Evolutionary conservation across 2,888 invertebrate species (phyloP).

Genomic region (Nephrotoma appendiculata): DNA sequence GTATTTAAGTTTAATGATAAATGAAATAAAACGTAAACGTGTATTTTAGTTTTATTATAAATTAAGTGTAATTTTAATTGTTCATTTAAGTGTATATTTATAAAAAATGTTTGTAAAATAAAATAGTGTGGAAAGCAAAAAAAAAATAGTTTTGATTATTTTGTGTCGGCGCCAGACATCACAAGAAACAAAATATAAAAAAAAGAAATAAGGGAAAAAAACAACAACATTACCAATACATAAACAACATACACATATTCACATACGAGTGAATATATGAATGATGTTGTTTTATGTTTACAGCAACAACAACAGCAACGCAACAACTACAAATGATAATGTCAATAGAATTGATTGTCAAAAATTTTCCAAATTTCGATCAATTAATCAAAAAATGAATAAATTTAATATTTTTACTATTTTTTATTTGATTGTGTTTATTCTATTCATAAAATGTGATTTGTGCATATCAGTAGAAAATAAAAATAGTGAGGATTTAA

Average conservation of each 20-base stretch:
- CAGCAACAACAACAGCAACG: neutral
- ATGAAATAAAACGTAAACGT: neutral
- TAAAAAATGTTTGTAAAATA: neutral
- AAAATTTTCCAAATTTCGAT: neutral
- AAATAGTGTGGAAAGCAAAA: neutral
- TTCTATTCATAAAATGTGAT: neutral
- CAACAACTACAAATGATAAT: neutral
- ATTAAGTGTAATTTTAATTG: neutral
- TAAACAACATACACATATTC: neutral
- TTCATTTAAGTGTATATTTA: neutral
- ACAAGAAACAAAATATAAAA: neutral
- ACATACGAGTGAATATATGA: neutral
- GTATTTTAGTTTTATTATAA: neutral
- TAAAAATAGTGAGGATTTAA: neutral
- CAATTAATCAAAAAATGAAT: neutral
- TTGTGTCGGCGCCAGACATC: neutral
- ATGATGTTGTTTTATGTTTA: neutral
- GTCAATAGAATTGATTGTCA: neutral
- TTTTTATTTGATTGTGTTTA: neutral
- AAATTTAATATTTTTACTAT: neutral
- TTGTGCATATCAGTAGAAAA: neutral
- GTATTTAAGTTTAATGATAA: neutral
- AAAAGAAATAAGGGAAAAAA: neutral
- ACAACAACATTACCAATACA: neutral
- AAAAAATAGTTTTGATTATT: neutral